Evolutionary conservation across 2,113 vertebrate genomes (phyloP).

Genomic region (Trogon surrucura): DNA sequence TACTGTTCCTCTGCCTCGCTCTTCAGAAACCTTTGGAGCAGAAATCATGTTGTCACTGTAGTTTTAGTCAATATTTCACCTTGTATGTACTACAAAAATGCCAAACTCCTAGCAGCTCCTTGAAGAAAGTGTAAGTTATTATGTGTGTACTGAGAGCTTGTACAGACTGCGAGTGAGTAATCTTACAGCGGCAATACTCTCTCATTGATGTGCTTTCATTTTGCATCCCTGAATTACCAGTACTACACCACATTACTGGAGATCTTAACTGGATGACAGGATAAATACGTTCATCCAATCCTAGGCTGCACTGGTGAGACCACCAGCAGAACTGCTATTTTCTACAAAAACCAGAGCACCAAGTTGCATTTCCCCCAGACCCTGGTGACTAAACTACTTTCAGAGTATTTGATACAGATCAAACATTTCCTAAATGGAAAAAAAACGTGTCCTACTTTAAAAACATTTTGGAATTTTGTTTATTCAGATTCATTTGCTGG

Average conservation of each 20-base stretch:
- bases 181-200: neutral
- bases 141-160: neutral
- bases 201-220: neutral
- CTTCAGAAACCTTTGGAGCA: neutral
- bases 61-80: neutral
- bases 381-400: neutral
- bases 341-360: neutral
- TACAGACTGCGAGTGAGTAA: neutral
- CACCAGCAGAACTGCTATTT: neutral
- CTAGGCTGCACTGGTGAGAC: neutral
- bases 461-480: neutral
- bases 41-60: neutral
- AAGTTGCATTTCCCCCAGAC: neutral
- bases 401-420: neutral
- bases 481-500: neutral
- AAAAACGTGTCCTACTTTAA: neutral
- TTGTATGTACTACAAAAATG: neutral
- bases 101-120: neutral
- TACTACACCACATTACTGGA: neutral
- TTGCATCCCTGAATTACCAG: neutral
- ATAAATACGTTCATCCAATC: neutral
- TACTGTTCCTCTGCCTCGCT: slow-evolving; percentile 50
- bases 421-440: neutral
- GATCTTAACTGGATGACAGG: neutral
- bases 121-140: neutral